These are phyloP conservation scores for Hystrix brachyura DNA, from an alignment of 2,113 vertebrate genomes.

Conservation along the genomic window DNA sequence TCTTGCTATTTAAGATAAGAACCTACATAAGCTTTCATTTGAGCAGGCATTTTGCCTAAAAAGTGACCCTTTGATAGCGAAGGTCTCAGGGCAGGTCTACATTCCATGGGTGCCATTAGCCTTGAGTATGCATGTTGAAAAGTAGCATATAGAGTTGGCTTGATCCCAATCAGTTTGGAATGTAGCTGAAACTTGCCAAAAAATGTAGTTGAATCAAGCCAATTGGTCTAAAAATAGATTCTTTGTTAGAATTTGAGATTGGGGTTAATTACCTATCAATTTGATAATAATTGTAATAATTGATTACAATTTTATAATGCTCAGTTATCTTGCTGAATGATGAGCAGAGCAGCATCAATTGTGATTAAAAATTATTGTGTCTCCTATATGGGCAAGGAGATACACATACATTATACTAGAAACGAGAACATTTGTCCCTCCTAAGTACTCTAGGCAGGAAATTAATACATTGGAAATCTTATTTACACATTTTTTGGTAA, in stretches of 20 bases:
- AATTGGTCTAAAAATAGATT: conserved; percentile 61
- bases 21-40: conserved; percentile 60
- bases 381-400: conserved; percentile 9
- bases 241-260: conserved; percentile 60
- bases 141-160: conserved; percentile 53
- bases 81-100: conserved; percentile 30
- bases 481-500: conserved; percentile 48
- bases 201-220: conserved; percentile 37
- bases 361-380: conserved; percentile 39
- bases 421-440: conserved; percentile 54
- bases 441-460: conserved; percentile 45
- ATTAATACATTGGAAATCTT: conserved; percentile 49
- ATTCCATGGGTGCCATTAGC: conserved; percentile 76
- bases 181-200: conserved; percentile 67
- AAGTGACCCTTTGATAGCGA: conserved; percentile 71
- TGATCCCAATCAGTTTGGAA: conserved; percentile 64
- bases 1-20: conserved; percentile 78
- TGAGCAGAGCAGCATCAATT: background rate
- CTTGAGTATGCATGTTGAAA: conserved; percentile 43
- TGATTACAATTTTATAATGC: conserved; percentile 5
- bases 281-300: conserved; percentile 46
- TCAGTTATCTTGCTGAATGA: conserved; percentile 29
- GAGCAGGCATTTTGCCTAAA: conserved; percentile 70
- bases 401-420: conserved; percentile 42
- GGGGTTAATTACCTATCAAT: conserved; percentile 3